Evolutionary conservation across 1,140 invertebrate species (phyloP).

Genomic region (Choristoneura fumiferana): DNA sequence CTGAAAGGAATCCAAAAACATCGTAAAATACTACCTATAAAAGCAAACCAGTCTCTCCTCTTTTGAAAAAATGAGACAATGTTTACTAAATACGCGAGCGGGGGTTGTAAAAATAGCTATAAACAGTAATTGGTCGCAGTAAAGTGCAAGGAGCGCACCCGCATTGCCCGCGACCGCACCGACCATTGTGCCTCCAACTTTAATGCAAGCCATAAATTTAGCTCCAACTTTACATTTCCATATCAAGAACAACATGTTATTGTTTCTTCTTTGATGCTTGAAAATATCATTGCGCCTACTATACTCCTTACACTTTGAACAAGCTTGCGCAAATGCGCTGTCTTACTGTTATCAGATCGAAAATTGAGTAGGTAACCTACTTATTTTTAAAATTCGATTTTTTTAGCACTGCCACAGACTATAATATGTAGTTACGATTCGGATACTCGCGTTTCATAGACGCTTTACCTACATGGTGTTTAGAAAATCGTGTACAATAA

Average conservation of each 20-base stretch:
- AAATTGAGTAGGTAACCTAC: no score
- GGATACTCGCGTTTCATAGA: no score
- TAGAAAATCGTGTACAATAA: no score
- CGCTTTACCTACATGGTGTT: no score
- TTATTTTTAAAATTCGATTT: no score
- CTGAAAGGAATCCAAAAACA: no score
- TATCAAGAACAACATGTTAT: slow-evolving; percentile 44
- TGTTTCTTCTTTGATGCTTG: slow-evolving; percentile 19
- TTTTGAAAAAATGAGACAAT: slow-evolving; percentile 28
- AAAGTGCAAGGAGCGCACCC: slow-evolving; percentile 41
- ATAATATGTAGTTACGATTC: no score
- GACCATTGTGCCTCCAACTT: slow-evolving; percentile 35
- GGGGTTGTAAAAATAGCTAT: slow-evolving; percentile 30
- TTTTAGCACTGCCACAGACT: no score
- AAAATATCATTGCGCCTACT: neutral
- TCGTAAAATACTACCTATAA: no score
- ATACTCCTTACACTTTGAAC: no score
- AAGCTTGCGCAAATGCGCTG: no score
- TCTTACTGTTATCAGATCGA: no score
- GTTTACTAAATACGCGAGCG: slow-evolving; percentile 35
- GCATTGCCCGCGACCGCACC: slow-evolving; percentile 35
- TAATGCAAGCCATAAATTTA: slow-evolving; percentile 45
- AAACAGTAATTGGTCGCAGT: slow-evolving; percentile 41
- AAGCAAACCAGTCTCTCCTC: slow-evolving; percentile 2
- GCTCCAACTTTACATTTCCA: slow-evolving; percentile 42